These are phyloP conservation scores for Panorpa germanica DNA, from an alignment of 2,888 invertebrate genomes.

Conservation along the genomic window DNA sequence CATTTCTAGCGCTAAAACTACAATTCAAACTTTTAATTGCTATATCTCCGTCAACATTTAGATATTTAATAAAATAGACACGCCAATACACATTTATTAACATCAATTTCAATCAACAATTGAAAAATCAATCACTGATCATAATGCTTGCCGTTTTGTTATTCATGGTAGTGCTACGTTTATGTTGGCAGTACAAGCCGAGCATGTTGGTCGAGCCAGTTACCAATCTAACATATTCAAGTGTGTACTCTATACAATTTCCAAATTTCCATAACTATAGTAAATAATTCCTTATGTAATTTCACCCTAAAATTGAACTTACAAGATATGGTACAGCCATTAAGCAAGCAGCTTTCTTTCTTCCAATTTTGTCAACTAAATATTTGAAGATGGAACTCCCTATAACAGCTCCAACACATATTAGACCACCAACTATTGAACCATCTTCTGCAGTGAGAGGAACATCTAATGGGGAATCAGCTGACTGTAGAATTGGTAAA, in stretches of 20 bases:
- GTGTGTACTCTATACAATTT: too few species aligned
- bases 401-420: conserved; percentile 33
- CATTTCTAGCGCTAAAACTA: too few species aligned
- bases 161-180: background rate
- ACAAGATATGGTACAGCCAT: conserved; percentile 33
- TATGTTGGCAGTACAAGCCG: conserved; percentile 14
- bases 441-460: conserved; percentile 29
- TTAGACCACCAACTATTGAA: conserved; percentile 35
- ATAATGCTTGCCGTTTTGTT: background rate
- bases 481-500: conserved; percentile 28
- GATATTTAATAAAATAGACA: too few species aligned
- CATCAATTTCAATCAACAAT: too few species aligned
- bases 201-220: too few species aligned
- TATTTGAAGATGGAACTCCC: conserved; percentile 33
- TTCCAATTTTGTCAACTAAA: conserved; percentile 30
- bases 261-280: too few species aligned
- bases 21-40: too few species aligned
- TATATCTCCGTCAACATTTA: too few species aligned
- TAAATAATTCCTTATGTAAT: too few species aligned
- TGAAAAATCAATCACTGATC: background rate
- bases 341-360: conserved; percentile 30
- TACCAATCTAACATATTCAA: too few species aligned
- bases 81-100: too few species aligned
- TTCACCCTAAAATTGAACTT: too few species aligned
- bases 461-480: conserved; percentile 27